Percentiles rank a stretch among this genome's conserved stretches.
These are phyloP conservation scores for Pelobates cultripes DNA, from an alignment of 2,797 vertebrate species.

Conservation along the genomic window DNA sequence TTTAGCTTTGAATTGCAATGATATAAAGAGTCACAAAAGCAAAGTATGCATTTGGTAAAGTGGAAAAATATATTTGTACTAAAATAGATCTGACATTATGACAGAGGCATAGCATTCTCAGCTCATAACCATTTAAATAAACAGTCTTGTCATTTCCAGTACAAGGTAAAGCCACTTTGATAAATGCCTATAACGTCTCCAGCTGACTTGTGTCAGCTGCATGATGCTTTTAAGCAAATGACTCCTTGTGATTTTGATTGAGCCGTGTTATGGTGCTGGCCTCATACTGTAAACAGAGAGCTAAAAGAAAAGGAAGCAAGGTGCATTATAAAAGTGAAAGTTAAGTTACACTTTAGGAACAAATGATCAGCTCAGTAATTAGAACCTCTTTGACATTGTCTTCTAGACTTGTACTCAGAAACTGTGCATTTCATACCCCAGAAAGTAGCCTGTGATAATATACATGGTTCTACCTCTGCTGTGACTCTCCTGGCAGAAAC, in stretches of 20 bases:
- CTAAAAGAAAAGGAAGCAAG: slow-evolving; percentile 18
- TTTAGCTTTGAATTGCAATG: too few relatives aligned
- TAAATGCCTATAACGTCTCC: slow-evolving; percentile 41
- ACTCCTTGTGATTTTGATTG: slow-evolving; percentile 33
- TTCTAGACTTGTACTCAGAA: too few relatives aligned
- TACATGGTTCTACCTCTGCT: too few relatives aligned
- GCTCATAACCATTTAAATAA: slow-evolving; percentile 45
- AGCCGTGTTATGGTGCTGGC: slow-evolving; percentile 35
- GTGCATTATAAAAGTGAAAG: not conserved
- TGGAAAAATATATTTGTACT: slow-evolving; percentile 39
- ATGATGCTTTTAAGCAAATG: slow-evolving; percentile 38
- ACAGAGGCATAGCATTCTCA: slow-evolving; percentile 28
- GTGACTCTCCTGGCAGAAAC: too few relatives aligned
- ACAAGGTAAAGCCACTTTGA: slow-evolving; percentile 52
- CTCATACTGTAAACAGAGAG: slow-evolving; percentile 1
- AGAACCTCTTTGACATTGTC: too few relatives aligned
- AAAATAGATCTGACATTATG: slow-evolving; percentile 48
- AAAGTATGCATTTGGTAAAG: slow-evolving; percentile 26
- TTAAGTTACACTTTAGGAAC: not conserved
- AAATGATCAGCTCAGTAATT: not conserved
- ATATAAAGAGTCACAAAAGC: not conserved
- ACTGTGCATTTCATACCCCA: too few relatives aligned
- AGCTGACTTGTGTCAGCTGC: slow-evolving; percentile 47
- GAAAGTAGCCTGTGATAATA: too few relatives aligned
- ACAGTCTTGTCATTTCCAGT: slow-evolving; percentile 41